Evolutionary conservation across 2,888 invertebrate species (phyloP).

Genomic region (Strigamia crassipes): DNA sequence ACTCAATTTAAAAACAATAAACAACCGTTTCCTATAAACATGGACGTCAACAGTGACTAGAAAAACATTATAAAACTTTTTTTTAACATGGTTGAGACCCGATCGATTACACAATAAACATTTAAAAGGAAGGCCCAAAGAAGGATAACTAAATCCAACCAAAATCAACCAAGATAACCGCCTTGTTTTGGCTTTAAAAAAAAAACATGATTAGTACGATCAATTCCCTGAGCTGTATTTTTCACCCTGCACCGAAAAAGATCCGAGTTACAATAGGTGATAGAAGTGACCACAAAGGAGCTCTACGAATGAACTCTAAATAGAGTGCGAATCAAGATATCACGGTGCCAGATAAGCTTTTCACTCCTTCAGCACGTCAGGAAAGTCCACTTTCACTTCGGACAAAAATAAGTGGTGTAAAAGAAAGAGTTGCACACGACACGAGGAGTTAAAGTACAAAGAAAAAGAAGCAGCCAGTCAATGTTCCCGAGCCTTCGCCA

Average conservation of each 20-base stretch:
- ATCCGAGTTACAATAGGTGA: not conserved
- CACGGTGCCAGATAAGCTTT: not conserved
- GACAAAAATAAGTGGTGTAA: constrained; percentile 19
- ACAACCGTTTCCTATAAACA: no score
- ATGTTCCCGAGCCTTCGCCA: not conserved
- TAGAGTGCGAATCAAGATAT: constrained; percentile 21
- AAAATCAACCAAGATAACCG: no score
- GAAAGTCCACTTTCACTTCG: constrained; percentile 14
- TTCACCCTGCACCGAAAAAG: not conserved
- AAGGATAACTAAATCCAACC: no score
- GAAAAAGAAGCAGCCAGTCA: constrained; percentile 15
- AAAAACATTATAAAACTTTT: no score
- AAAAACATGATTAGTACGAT: not conserved
- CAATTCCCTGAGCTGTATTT: not conserved
- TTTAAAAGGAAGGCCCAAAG: no score
- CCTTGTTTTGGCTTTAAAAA: no score
- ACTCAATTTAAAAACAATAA: no score
- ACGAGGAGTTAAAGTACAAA: not conserved
- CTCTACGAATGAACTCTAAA: not conserved
- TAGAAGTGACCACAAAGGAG: constrained; percentile 6
- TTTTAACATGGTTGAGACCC: no score
- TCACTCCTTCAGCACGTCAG: not conserved
- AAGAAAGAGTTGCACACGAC: constrained; percentile 16
- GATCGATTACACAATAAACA: no score
- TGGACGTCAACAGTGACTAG: no score